A percentile compares a stretch with the other conserved stretches of the same genome.
These are phyloP conservation scores for Orthosia gracilis DNA, from an alignment of 2,888 invertebrate species.

Conservation along the genomic window DNA sequence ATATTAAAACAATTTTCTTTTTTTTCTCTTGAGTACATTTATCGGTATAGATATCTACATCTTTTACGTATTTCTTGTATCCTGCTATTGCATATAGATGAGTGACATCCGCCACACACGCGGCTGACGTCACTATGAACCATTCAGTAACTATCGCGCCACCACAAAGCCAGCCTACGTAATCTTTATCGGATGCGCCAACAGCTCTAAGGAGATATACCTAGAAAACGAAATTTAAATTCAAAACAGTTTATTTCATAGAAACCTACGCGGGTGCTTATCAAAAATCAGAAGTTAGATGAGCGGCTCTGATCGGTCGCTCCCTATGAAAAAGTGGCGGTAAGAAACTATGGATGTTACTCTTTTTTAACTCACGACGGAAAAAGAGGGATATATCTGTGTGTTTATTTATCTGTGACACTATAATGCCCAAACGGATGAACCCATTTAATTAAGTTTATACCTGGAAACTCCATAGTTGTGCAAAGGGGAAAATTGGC, in stretches of 20 bases:
- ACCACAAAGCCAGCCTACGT: conserved; percentile 43
- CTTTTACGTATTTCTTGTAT: conserved; percentile 18
- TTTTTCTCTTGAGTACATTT: conserved; percentile 27
- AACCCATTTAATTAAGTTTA: no score
- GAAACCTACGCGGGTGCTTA: no score
- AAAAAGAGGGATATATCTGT: no score
- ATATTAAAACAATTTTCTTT: conserved; percentile 39
- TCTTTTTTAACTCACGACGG: no score
- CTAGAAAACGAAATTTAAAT: conserved; percentile 25
- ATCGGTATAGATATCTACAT: neutral
- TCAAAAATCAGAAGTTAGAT: no score
- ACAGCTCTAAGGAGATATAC: conserved; percentile 43
- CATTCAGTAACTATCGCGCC: conserved; percentile 32
- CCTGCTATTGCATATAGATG: conserved; percentile 52
- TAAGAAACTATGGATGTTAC: no score
- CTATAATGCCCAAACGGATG: no score
- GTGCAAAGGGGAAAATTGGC: no score
- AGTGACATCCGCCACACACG: conserved; percentile 39
- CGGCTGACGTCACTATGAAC: conserved; percentile 50
- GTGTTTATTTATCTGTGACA: no score
- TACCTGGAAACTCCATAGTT: no score
- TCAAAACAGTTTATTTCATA: neutral
- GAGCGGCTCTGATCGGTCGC: no score
- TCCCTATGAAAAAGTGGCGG: no score
- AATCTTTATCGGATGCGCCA: neutral